Percentiles rank a stretch among this genome's conserved stretches.
Conservation (phyloP, 1,140 invertebrate species). For the Platyscapa corneri region DNA sequence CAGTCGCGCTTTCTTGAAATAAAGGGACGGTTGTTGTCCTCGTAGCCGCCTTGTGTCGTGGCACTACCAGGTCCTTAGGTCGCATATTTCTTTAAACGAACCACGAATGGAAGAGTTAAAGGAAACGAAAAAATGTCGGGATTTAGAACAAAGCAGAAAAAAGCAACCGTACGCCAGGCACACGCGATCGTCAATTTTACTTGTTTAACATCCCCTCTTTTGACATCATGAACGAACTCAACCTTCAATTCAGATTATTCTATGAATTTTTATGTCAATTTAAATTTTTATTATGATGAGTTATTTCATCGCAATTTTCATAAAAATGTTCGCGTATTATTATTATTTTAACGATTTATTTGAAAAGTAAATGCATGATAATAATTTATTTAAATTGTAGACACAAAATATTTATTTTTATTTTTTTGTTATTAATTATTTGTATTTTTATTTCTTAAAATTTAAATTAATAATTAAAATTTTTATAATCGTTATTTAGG, state of each 20-base stretch:
- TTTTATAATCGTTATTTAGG: too few relatives aligned
- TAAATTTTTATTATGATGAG: background rate
- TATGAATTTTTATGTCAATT: background rate
- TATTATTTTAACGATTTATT: too few relatives aligned
- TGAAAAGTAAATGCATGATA: too few relatives aligned
- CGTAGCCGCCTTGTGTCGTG: background rate
- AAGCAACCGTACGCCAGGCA: too few relatives aligned
- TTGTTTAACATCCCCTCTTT: background rate
- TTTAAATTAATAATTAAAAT: too few relatives aligned
- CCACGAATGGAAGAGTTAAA: background rate
- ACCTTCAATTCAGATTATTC: background rate
- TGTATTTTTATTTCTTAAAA: too few relatives aligned
- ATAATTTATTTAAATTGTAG: too few relatives aligned
- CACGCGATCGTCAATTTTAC: constrained; percentile 46
- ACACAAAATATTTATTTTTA: too few relatives aligned
- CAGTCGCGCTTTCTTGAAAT: background rate
- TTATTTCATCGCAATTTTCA: background rate
- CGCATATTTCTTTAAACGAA: background rate
- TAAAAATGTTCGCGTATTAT: background rate
- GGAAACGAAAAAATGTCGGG: background rate
- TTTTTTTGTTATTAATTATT: too few relatives aligned
- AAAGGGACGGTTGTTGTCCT: background rate
- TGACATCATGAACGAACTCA: background rate
- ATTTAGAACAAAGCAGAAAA: background rate
- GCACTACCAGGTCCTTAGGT: background rate